phyloP scores from a whole-genome alignment of 2,888 invertebrate genomes.

The Lutraria lutraria region DNA sequence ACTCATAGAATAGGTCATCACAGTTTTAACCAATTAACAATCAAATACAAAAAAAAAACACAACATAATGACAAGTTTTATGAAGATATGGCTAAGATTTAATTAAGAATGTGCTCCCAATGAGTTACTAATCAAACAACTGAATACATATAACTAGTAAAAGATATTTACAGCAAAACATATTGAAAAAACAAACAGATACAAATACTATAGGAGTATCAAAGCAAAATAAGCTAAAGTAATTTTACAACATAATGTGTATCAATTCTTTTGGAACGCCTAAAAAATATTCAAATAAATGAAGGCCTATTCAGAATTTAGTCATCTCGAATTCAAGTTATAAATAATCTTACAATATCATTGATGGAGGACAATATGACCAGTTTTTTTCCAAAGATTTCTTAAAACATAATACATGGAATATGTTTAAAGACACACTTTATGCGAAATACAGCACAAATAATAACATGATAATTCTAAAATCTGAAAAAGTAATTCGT shows the following conservation, averaged over 20 bases:
- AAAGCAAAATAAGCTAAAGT: background rate
- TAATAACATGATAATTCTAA: no score
- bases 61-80: conserved; percentile 9
- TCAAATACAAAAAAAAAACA: background rate
- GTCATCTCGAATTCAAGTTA: no score
- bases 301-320: no score
- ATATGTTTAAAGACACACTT: no score
- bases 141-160: background rate
- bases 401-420: no score
- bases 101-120: background rate
- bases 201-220: background rate
- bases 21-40: conserved; percentile 12
- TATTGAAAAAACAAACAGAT: background rate
- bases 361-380: no score
- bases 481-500: no score
- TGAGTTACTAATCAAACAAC: background rate
- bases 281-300: no score
- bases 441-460: no score
- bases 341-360: no score
- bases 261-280: background rate
- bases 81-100: background rate
- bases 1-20: background rate
- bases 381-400: no score
- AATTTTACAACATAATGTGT: background rate
- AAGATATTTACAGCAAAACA: background rate